phyloP scores from a whole-genome alignment of 2,797 vertebrate genomes.

The Podargus strigoides region DNA sequence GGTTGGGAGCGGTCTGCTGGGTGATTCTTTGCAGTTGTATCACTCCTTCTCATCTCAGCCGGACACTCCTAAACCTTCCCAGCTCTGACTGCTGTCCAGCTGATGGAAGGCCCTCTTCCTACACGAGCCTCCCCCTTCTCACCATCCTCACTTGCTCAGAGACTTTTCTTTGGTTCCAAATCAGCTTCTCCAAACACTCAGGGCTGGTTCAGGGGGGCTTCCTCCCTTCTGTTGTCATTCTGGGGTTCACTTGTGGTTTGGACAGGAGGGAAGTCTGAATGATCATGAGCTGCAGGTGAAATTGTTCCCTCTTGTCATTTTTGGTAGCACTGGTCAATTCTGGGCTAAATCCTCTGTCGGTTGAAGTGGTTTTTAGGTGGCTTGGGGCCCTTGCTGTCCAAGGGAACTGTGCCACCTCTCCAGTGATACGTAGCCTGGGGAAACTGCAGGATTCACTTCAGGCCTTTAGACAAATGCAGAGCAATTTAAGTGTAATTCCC shows the following conservation, averaged over 20 bases:
- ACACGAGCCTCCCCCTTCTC: rapidly evolving
- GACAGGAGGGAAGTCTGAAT: not conserved
- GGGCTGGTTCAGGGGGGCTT: not conserved
- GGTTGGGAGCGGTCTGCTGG: not conserved
- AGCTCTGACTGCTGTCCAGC: not conserved
- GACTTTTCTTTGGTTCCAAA: not conserved
- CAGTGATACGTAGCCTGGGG: rapidly evolving
- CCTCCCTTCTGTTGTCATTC: rapidly evolving
- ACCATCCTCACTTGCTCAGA: not conserved
- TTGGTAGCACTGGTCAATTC: not conserved
- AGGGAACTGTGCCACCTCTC: not conserved
- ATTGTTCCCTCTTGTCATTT: rapidly evolving
- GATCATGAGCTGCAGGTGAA: rapidly evolving
- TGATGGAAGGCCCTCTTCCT: not conserved
- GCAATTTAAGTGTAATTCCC: not conserved
- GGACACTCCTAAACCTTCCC: not conserved
- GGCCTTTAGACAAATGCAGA: not conserved
- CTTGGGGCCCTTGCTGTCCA: not conserved
- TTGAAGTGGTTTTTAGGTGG: not conserved
- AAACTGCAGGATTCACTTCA: not conserved
- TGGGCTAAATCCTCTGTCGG: rapidly evolving
- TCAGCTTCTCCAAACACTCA: rapidly evolving
- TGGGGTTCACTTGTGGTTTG: not conserved
- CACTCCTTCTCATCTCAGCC: not conserved
- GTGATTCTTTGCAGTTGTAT: not conserved